Conservation (phyloP, 1,140 invertebrate genomes). For the Drosophila novamexicana region DNA sequence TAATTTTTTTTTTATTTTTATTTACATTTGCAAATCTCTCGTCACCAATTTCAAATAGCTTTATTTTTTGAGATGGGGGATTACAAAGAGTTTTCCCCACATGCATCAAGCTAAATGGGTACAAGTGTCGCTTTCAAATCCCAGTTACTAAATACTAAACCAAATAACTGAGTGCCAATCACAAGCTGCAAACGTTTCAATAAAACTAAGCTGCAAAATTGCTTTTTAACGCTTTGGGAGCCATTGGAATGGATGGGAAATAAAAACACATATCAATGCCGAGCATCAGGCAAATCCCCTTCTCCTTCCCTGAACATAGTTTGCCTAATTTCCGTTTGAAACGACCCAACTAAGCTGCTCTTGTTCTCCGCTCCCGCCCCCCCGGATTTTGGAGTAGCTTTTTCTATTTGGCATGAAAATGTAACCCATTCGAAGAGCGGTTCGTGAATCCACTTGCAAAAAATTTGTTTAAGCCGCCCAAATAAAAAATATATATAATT, state of each 20-base stretch:
- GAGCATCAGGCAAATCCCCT: slow-evolving; percentile 18
- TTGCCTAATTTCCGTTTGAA: slow-evolving; percentile 35
- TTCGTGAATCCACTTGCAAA: slow-evolving; percentile 4
- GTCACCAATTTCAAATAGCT: neutral
- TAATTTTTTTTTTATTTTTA: too few relatives aligned
- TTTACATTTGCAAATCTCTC: neutral
- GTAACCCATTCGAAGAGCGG: slow-evolving; percentile 15
- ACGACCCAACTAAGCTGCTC: slow-evolving; percentile 26
- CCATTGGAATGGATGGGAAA: slow-evolving; percentile 7
- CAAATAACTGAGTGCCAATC: slow-evolving; percentile 10
- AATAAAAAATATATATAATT: slow-evolving; percentile 4
- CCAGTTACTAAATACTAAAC: slow-evolving; percentile 19
- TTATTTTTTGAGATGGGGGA: neutral
- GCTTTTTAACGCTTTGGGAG: slow-evolving; percentile 34
- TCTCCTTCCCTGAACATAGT: slow-evolving; percentile 1
- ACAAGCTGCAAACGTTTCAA: slow-evolving; percentile 32
- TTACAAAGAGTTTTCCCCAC: neutral
- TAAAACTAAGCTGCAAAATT: slow-evolving; percentile 47
- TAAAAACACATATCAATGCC: slow-evolving; percentile 34
- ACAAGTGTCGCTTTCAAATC: slow-evolving; percentile 35
- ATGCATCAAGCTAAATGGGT: slow-evolving; percentile 8
- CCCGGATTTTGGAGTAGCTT: slow-evolving; percentile 33
- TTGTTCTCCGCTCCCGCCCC: neutral
- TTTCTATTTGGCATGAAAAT: slow-evolving; percentile 29
- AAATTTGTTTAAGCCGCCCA: slow-evolving; percentile 15